A percentile compares a stretch with the other conserved stretches of the same genome.
These are phyloP conservation scores for Sprattus sprattus DNA, from an alignment of 2,113 vertebrate genomes.

Conservation along the genomic window DNA sequence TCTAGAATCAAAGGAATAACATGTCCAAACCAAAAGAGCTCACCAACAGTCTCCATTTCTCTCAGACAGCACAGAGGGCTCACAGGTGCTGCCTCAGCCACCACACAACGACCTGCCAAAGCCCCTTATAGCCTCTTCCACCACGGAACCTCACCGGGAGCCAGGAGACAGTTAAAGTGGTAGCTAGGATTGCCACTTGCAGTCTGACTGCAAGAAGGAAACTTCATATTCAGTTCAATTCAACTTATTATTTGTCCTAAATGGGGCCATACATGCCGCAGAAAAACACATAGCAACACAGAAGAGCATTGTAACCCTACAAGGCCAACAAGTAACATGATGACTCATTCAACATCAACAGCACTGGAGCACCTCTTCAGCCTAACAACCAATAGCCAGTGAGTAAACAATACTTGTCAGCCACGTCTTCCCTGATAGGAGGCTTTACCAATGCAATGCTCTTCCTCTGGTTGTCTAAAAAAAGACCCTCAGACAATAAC, in stretches of 20 bases:
- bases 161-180: background rate
- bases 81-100: too few species aligned
- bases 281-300: too few species aligned
- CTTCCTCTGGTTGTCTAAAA: background rate
- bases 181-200: background rate
- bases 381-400: background rate
- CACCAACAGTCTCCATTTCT: too few species aligned
- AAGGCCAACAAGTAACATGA: too few species aligned
- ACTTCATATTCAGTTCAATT: background rate
- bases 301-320: too few species aligned
- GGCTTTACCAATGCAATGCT: background rate
- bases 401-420: background rate
- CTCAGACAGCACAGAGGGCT: too few species aligned
- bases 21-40: too few species aligned
- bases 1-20: too few species aligned
- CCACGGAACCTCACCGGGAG: background rate
- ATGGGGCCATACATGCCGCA: too few species aligned
- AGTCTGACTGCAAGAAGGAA: background rate
- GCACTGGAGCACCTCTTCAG: background rate
- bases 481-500: background rate
- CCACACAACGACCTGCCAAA: background rate
- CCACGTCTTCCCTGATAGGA: background rate
- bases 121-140: background rate
- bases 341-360: background rate
- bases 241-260: too few species aligned